phyloP scores from a whole-genome alignment of 2,888 invertebrate genomes.

The Acrobasis suavella region DNA sequence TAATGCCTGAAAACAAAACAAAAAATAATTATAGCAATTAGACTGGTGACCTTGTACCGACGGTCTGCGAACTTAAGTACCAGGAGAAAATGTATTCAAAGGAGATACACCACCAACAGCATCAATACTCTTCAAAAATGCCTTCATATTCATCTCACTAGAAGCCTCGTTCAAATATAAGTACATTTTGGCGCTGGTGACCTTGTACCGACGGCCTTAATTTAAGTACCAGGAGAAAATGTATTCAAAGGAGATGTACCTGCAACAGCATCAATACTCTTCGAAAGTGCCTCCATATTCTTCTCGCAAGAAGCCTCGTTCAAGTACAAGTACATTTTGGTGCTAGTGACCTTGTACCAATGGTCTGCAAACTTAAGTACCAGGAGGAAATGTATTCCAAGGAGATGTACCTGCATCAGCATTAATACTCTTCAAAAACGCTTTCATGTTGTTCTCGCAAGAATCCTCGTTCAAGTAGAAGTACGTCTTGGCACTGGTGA shows the following conservation, averaged over 20 bases:
- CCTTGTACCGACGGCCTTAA: constrained; percentile 97
- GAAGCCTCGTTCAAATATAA: constrained; percentile 99
- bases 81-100: constrained; percentile 52
- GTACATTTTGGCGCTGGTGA: constrained; percentile 97
- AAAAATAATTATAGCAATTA: neutral
- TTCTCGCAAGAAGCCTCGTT: constrained; percentile 99
- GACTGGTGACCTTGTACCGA: constrained; percentile 8
- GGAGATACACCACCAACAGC: constrained; percentile 92
- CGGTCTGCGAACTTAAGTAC: neutral
- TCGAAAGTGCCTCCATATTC: constrained; percentile 97
- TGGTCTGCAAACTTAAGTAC: constrained; percentile 92
- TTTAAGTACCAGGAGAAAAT: no score
- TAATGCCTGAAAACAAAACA: constrained; percentile 85
- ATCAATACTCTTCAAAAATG: constrained; percentile 96
- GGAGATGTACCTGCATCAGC: constrained; percentile 92
- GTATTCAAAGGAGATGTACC: constrained; percentile 82
- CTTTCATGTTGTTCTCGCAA: constrained; percentile 98
- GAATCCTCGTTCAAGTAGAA: constrained; percentile 90
- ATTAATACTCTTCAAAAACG: constrained; percentile 95
- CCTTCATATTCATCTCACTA: constrained; percentile 98
- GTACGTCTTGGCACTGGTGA: constrained; percentile 69
- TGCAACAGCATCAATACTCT: constrained; percentile 97
- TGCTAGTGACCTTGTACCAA: constrained; percentile 95
- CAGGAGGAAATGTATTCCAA: no score
- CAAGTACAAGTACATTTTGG: constrained; percentile 98